Base-by-base conservation (phyloP, 2,888 invertebrate species). In the Andrena hattorfiana region DNA sequence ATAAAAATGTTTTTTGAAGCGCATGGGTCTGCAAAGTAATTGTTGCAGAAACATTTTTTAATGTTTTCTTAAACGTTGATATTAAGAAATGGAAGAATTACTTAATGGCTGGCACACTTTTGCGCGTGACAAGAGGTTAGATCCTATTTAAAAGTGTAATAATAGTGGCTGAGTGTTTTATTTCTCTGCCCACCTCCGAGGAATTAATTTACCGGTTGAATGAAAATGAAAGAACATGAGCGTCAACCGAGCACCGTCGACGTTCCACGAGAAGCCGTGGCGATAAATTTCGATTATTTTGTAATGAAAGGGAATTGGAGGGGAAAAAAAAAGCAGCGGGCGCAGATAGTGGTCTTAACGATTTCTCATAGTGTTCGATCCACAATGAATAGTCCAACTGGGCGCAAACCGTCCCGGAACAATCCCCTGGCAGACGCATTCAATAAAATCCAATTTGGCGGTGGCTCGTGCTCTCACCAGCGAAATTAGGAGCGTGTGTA, bases 371-470 rank as follows among this genome's bases (percentile, higher is more conserved):
- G 82, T 32, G 73, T 82, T 81, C 73, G 72, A 77, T 68, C 60
- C 60, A 59, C 64, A 63, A 69, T 48, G 69, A 76, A 59, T 67
- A 30, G 77, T 42, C 70, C 20, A 35, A 49, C 35, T 35, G 26
- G 28, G 73, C 28, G 28, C 20, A 72, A 81, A 83, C 68, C 51
- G 32, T 59, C 63, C 51, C 66, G 71, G 73, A 73, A 77, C 81
- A 74, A 81, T 79, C 62, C 70, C 62, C 77, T 62, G 56, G 77
- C 80, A 75, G 87, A 84, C 85, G 83, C 89, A 78, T 89, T 88
- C 89, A 87, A 89, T 89, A 88, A 89, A 89, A 89, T 88, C 77
- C 85, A 88, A 88, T 88, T 89, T 89, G 74, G 49, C 63, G 79
- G 72, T 76, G 71, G 84, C 72, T 84, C 78, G 79, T 70, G 77